A percentile compares a stretch with the other conserved stretches of the same genome.
These are phyloP conservation scores for Polypedilum pembai DNA, from an alignment of 1,140 invertebrate genomes.

Conservation along the genomic window DNA sequence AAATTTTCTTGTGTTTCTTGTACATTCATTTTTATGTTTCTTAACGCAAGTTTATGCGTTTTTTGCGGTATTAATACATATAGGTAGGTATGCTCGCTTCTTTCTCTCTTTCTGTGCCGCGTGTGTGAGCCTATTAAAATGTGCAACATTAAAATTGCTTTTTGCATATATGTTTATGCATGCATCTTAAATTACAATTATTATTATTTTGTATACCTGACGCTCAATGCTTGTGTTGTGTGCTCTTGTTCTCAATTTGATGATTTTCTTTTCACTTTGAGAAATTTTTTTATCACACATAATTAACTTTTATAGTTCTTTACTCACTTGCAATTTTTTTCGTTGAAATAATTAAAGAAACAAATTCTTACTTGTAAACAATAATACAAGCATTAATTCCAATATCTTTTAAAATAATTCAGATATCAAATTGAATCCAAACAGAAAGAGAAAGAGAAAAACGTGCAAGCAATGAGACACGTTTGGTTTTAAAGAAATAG, in stretches of 20 bases:
- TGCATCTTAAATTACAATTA: constrained; percentile 22
- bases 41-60: constrained; percentile 7
- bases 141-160: constrained; percentile 24
- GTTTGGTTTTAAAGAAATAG: too few species aligned
- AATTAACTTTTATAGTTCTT: too few species aligned
- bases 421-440: background rate
- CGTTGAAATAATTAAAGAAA: too few species aligned
- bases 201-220: background rate
- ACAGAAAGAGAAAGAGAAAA: background rate
- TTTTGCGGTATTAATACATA: background rate
- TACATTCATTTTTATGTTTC: background rate
- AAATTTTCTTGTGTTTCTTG: background rate
- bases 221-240: too few species aligned
- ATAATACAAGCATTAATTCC: too few species aligned
- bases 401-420: background rate
- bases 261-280: too few species aligned
- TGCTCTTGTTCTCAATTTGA: too few species aligned
- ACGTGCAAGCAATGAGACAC: constrained; percentile 8
- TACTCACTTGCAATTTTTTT: too few species aligned
- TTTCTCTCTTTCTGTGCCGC: background rate
- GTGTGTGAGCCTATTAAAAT: constrained; percentile 15
- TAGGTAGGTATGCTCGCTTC: background rate
- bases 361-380: too few species aligned
- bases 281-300: too few species aligned
- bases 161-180: background rate